These are phyloP conservation scores for Peucedramus taeniatus DNA, from an alignment of 2,113 vertebrate genomes.

Conservation along the genomic window DNA sequence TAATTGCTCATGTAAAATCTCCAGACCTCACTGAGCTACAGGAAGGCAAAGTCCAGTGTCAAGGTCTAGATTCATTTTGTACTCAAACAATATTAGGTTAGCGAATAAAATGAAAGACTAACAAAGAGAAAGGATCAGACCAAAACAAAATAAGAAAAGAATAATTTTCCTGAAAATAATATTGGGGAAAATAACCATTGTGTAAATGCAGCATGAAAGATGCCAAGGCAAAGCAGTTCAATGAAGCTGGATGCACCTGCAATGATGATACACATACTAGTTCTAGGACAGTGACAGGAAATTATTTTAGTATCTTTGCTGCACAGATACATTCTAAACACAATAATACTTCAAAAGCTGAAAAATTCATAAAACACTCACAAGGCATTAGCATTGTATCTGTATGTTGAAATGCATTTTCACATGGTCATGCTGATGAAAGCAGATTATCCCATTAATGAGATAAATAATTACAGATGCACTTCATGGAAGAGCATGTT, in stretches of 20 bases:
- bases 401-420: neutral
- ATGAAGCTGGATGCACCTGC: neutral
- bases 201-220: neutral
- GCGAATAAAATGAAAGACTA: neutral
- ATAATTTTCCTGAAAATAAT: neutral
- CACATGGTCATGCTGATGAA: slow-evolving; percentile 13
- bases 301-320: neutral
- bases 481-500: neutral
- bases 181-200: neutral
- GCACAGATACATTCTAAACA: neutral
- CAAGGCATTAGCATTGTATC: neutral
- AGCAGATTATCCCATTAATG: slow-evolving; percentile 31
- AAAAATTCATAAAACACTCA: neutral
- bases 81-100: neutral
- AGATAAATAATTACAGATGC: slow-evolving; percentile 38
- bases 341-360: neutral
- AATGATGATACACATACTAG: neutral
- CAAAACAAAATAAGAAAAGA: neutral
- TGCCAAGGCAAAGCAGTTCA: neutral
- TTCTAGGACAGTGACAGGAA: neutral
- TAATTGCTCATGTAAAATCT: neutral
- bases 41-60: neutral
- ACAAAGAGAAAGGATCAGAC: neutral
- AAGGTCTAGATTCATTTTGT: neutral
- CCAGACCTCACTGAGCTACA: neutral